Evolutionary conservation across 1,140 invertebrate species (phyloP).

Genomic region (Lasaia peninsularis): DNA sequence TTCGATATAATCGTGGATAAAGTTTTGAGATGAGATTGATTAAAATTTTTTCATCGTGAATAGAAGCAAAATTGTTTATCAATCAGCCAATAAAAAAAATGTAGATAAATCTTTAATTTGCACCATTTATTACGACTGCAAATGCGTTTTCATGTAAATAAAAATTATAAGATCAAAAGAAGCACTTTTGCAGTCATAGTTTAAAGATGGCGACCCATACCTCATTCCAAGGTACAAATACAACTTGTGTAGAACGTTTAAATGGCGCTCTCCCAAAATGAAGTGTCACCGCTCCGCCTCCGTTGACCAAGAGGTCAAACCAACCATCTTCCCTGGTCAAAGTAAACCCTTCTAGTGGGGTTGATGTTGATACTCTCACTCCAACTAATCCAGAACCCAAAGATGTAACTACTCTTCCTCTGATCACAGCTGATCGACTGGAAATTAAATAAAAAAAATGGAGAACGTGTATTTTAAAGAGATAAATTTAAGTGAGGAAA

Average conservation of each 20-base stretch:
- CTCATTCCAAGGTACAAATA: slow-evolving; percentile 98
- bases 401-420: slow-evolving; percentile 93
- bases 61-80: too few species aligned
- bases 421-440: slow-evolving; percentile 96
- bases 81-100: too few species aligned
- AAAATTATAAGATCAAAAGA: too few species aligned
- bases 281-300: slow-evolving; percentile 95
- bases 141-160: too few species aligned
- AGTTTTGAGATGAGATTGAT: too few species aligned
- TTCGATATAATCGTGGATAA: too few species aligned
- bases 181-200: too few species aligned
- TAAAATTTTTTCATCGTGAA: too few species aligned
- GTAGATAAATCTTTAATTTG: too few species aligned
- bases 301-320: slow-evolving; percentile 98
- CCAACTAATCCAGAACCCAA: slow-evolving; percentile 95
- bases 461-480: not conserved
- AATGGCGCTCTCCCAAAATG: slow-evolving; percentile 96
- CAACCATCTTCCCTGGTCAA: slow-evolving; percentile 93
- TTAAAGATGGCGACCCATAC: slow-evolving; percentile 84
- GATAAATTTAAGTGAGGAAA: not conserved
- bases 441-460: slow-evolving; percentile 23
- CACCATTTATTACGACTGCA: too few species aligned
- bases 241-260: slow-evolving; percentile 91
- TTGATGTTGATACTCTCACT: slow-evolving; percentile 94
- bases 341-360: slow-evolving; percentile 94